Conservation (phyloP, 2,797 vertebrate genomes). For the Channallabes apus region DNA sequence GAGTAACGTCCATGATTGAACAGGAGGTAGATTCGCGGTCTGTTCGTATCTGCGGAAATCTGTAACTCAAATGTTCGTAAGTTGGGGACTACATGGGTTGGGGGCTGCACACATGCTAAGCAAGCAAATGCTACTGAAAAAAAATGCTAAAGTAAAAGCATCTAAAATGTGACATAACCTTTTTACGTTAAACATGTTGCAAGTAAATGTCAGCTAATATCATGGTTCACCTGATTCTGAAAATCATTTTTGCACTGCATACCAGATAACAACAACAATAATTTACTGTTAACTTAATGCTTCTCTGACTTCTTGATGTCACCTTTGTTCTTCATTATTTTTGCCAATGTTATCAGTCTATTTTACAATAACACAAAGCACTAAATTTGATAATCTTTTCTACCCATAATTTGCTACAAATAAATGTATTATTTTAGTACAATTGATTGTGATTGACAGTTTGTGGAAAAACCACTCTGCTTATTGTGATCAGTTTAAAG, state of each 20-base stretch:
- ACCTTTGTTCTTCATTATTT: not conserved
- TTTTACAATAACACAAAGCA: not conserved
- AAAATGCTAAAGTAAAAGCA: not conserved
- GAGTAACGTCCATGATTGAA: too few species aligned
- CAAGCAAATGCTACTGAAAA: not conserved
- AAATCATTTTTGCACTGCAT: not conserved
- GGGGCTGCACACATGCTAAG: not conserved
- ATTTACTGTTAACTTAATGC: too few species aligned
- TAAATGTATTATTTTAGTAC: not conserved
- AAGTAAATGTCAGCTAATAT: not conserved
- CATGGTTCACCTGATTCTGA: not conserved
- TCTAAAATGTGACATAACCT: not conserved
- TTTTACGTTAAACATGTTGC: not conserved
- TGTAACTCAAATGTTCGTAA: too few species aligned
- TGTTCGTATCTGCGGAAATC: too few species aligned
- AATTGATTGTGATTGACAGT: not conserved
- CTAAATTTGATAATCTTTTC: not conserved
- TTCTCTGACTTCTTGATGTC: not conserved
- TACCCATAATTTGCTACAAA: not conserved
- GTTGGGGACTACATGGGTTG: not conserved
- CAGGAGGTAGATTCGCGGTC: too few species aligned
- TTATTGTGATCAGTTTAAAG: not conserved
- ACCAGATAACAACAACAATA: not conserved
- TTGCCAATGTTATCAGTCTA: not conserved
- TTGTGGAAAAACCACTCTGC: not conserved